Evolutionary conservation across 92 coral and sea anemone genomes (phyloP), one percentile per base, ranked within the genome.

Genomic region (Heteractis magnifica): DNA sequence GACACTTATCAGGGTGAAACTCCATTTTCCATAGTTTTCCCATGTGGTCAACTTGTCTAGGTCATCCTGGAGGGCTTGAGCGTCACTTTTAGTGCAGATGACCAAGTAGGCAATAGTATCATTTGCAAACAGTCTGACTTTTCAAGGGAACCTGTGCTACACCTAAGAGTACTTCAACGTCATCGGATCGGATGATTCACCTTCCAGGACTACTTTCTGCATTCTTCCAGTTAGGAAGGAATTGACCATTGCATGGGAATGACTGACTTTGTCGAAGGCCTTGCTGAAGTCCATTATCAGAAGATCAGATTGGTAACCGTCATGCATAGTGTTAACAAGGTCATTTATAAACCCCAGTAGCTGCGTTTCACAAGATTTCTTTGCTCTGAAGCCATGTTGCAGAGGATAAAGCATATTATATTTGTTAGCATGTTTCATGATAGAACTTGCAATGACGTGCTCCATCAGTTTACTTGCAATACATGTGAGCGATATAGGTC

Each of bases 51-150:
- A 20, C 13, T 21, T 71, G 11, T 21, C 41, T 13, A 71, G 75
- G 48, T 71, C 75, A 71, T 20, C 20, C 20, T 71, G 75, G 48
- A 71, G 75, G 10, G 19, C 48, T 4, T 10, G 20, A 18, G 49
- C 1, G 19, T 71, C 75, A 5, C 10, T 4, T 5, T 71, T 26
- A 71, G 75, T 6, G 16, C 41, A 6, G 34, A 71, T 71, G 20
- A 26, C 13, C 20, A 71, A 20, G 8, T 71, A 71, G 13, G 48
- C 75, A 71, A 71, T 71, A 14, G 90, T 83, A 75, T 83, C 87
- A 65, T 87, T 87, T 15, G 83, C 82, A 83, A 82, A 86, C 3
- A 86, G 87, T 71, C 87, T 77, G 18, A 87, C 74, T 12, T 87
- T 87, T 26, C 26, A 26, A 26, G 14, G 88, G 76, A 23, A 23